Evolutionary conservation across 2,113 vertebrate species (phyloP).

Genomic region (Elgaria multicarinata): DNA sequence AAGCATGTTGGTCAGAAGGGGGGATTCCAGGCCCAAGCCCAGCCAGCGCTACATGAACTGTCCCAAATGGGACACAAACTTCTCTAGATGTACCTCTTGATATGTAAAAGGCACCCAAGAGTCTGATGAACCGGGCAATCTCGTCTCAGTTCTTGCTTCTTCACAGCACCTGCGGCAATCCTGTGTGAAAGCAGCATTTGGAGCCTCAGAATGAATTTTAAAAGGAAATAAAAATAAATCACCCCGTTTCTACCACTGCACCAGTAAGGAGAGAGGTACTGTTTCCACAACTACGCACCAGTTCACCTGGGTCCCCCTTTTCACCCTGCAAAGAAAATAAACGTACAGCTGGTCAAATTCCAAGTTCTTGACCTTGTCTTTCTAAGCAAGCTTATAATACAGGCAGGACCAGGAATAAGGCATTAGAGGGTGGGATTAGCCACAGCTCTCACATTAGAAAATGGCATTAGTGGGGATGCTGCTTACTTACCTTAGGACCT

Average conservation of each 20-base stretch:
- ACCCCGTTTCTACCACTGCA: not conserved
- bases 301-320: constrained; percentile 68
- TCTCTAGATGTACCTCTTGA: constrained; percentile 57
- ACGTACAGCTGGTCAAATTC: not conserved
- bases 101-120: constrained; percentile 58
- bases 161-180: not conserved
- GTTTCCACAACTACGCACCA: constrained; percentile 50
- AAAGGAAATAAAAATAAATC: not conserved
- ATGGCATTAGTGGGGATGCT: not conserved
- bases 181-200: constrained; percentile 2
- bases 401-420: too few relatives aligned
- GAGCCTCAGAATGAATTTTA: not conserved
- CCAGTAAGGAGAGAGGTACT: not conserved
- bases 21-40: too few relatives aligned
- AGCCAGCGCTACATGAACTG: not conserved
- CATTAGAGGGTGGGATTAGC: not conserved
- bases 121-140: not conserved
- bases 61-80: not conserved
- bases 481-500: constrained; percentile 60
- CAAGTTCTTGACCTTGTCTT: not conserved
- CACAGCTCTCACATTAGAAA: not conserved
- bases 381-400: not conserved
- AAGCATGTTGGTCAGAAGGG: not conserved
- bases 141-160: not conserved
- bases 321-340: constrained; percentile 63